Percentiles rank a stretch among this genome's conserved stretches.
phyloP scores from a whole-genome alignment of 2,888 invertebrate genomes.

The Lycocerus yunnanus region DNA sequence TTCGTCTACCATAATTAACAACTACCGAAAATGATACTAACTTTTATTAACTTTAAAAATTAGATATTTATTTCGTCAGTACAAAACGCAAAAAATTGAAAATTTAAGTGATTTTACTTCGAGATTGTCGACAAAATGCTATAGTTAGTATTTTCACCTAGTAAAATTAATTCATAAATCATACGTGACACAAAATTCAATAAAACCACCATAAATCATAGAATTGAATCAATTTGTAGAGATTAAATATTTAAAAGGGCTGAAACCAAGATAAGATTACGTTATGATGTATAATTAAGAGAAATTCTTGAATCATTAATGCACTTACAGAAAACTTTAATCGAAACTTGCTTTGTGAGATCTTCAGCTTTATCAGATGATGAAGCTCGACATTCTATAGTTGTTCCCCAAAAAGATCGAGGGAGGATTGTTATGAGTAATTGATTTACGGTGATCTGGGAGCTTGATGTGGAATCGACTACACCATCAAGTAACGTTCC shows the following conservation, averaged over 20 bases:
- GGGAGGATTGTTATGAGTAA: slow-evolving; percentile 74
- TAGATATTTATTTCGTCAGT: background rate
- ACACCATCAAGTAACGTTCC: slow-evolving; percentile 73
- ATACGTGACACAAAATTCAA: slow-evolving; percentile 29
- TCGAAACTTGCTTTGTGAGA: slow-evolving; percentile 71
- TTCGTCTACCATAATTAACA: background rate
- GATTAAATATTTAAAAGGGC: background rate
- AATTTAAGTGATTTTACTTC: background rate
- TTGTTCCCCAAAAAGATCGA: slow-evolving; percentile 72
- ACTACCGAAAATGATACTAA: background rate
- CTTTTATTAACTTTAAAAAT: background rate
- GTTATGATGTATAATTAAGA: background rate
- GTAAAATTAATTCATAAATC: slow-evolving; percentile 32
- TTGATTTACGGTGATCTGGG: slow-evolving; percentile 72
- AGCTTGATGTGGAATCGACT: slow-evolving; percentile 69
- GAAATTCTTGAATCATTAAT: background rate
- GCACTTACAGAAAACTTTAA: slow-evolving; percentile 69
- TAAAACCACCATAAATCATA: slow-evolving; percentile 29
- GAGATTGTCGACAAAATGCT: background rate
- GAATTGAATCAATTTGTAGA: slow-evolving; percentile 10
- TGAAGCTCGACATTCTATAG: slow-evolving; percentile 78
- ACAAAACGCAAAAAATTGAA: background rate
- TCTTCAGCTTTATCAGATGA: slow-evolving; percentile 73
- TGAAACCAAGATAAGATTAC: too few relatives aligned
- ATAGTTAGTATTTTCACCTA: slow-evolving; percentile 15